phyloP scores from a whole-genome alignment of 2,113 vertebrate genomes.

The Rhipidura dahli region DNA sequence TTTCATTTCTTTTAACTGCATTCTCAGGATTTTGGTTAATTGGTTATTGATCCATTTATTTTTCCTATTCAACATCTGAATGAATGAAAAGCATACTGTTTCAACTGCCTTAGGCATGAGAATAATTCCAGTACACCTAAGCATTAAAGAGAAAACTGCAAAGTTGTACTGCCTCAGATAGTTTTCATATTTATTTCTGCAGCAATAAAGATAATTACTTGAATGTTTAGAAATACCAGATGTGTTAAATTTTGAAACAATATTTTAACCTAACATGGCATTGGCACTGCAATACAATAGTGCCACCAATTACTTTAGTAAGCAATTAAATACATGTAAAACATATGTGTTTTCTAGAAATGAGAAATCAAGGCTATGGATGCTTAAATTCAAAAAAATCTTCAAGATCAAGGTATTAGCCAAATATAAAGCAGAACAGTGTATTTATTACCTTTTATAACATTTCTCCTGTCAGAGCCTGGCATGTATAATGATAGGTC shows the following conservation, averaged over 20 bases:
- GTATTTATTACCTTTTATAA: neutral
- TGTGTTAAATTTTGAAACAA: neutral
- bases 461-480: neutral
- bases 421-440: neutral
- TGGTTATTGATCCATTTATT: neutral
- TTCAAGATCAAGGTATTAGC: neutral
- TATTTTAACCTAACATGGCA: neutral
- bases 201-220: neutral
- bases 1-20: neutral
- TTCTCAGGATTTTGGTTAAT: neutral
- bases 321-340: neutral
- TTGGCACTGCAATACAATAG: neutral
- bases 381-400: neutral
- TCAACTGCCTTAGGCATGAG: neutral
- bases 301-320: neutral
- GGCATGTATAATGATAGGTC: neutral
- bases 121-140: neutral
- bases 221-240: neutral
- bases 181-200: neutral
- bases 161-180: neutral
- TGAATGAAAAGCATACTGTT: neutral
- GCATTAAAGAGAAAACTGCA: neutral
- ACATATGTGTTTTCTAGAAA: neutral
- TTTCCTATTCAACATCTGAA: neutral
- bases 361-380: neutral